phyloP scores from a whole-genome alignment of 2,797 vertebrate genomes.

The Limnodromus scolopaceus region DNA sequence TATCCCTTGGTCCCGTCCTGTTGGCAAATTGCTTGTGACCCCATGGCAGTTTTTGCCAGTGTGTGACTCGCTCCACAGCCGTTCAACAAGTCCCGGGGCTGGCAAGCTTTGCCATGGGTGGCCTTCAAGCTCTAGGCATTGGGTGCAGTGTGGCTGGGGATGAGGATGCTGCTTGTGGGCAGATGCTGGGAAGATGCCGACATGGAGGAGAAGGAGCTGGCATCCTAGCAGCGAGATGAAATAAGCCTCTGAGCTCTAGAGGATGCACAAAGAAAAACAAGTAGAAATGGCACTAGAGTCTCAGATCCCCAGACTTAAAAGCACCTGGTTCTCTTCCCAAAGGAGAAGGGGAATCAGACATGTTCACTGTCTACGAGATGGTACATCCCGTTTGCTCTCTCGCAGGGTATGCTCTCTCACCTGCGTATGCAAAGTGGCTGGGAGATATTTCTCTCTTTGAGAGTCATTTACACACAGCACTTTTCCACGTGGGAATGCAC shows the following conservation, averaged over 20 bases:
- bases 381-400: background rate
- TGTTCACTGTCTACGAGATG: background rate
- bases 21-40: background rate
- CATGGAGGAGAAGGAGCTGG: background rate
- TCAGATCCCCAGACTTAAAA: background rate
- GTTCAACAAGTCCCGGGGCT: accelerated
- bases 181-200: background rate
- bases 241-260: background rate
- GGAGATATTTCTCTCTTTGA: background rate
- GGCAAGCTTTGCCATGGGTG: background rate
- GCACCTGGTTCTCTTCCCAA: background rate
- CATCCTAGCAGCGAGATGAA: background rate
- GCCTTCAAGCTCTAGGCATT: accelerated
- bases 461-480: background rate
- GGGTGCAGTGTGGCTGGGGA: background rate
- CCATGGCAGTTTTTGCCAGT: background rate
- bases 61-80: accelerated
- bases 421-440: background rate
- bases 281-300: background rate
- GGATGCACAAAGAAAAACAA: background rate
- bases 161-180: background rate
- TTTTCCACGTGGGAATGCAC: background rate
- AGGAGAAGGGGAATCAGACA: background rate
- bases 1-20: background rate
- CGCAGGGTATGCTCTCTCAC: background rate